A percentile compares a stretch with the other conserved stretches of the same genome.
Evolutionary conservation across 2,797 vertebrate genomes (phyloP).

Genomic region (Urocyon cinereoargenteus): DNA sequence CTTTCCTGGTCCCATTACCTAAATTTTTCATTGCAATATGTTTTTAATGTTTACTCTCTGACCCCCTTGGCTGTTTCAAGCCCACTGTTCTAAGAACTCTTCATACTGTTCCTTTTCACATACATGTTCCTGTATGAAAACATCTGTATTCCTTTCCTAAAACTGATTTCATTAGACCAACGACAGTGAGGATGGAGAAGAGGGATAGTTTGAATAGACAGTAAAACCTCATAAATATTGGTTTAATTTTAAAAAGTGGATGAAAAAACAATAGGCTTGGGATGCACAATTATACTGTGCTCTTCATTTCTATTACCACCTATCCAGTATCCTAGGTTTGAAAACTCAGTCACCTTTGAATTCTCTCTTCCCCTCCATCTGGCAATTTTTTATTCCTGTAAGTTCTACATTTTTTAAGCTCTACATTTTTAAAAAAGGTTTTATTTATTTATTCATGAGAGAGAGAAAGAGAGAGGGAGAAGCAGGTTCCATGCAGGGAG

Average conservation of each 20-base stretch:
- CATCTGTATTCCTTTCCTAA: constrained; percentile 25
- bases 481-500: no score
- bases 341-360: constrained; percentile 3
- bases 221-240: constrained; percentile 24
- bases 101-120: no score
- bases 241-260: background rate
- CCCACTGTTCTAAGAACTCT: no score
- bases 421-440: no score
- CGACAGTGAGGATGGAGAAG: constrained; percentile 9
- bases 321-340: background rate
- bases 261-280: background rate
- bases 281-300: background rate
- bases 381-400: background rate
- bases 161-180: background rate
- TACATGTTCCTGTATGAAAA: background rate
- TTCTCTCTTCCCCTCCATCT: background rate
- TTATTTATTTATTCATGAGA: no score
- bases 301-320: background rate
- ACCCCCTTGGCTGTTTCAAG: no score
- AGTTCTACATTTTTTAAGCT: no score
- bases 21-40: no score
- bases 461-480: no score
- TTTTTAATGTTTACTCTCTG: no score
- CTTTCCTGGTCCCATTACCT: no score
- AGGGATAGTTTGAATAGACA: background rate